phyloP scores from a whole-genome alignment of 2,113 vertebrate species.

The crab-eating macaque (Macaca fascicularis) region DNA sequence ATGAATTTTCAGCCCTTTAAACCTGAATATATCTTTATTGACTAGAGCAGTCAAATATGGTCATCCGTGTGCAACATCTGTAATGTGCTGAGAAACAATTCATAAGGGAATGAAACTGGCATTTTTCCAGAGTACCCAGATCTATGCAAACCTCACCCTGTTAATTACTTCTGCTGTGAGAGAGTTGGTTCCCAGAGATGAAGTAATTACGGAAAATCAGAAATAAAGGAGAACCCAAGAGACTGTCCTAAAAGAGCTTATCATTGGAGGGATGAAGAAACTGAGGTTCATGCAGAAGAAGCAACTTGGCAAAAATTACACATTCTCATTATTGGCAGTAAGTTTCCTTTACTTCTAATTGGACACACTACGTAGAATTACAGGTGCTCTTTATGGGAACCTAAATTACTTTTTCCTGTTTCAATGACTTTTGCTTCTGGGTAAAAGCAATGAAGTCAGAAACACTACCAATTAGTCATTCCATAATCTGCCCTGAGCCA shows the following conservation, averaged over 20 bases:
- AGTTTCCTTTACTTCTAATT: not conserved
- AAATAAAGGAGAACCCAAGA: not conserved
- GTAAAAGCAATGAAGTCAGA: conserved; percentile 45
- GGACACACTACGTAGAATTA: not conserved
- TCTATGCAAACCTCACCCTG: not conserved
- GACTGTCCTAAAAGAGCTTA: not conserved
- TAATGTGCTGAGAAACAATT: not conserved
- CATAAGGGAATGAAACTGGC: not conserved
- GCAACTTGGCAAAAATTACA: not conserved
- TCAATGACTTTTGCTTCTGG: conserved; percentile 54
- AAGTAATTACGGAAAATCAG: conserved; percentile 35
- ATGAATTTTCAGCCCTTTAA: not conserved
- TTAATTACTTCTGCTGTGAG: conserved; percentile 11
- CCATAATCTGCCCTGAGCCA: not conserved
- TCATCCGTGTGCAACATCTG: not conserved
- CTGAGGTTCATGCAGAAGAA: not conserved
- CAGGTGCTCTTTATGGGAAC: conserved; percentile 39
- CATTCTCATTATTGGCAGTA: not conserved
- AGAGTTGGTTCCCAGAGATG: not conserved
- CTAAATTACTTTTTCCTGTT: conserved; percentile 33
- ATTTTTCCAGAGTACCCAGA: not conserved
- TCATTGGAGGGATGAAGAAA: conserved; percentile 5
- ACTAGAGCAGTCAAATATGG: not conserved
- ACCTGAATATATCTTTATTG: not conserved
- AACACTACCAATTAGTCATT: conserved; percentile 32